A percentile compares a stretch with the other conserved stretches of the same genome.
These are phyloP conservation scores for Helicoverpa zea DNA, from an alignment of 1,140 invertebrate species.

Conservation along the genomic window DNA sequence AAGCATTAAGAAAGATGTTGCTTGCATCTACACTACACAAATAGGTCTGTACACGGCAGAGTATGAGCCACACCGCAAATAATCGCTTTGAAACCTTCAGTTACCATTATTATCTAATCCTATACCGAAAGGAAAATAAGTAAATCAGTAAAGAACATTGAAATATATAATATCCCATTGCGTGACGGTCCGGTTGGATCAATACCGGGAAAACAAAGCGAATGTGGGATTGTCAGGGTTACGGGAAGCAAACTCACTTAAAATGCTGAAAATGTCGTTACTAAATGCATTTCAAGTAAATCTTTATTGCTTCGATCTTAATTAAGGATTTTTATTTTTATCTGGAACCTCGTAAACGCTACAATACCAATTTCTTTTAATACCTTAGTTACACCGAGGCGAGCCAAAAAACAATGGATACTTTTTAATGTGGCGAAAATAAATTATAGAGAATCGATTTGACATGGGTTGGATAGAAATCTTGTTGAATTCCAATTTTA, in stretches of 20 bases:
- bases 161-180: constrained; percentile 33
- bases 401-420: no score
- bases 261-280: neutral
- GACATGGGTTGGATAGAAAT: neutral
- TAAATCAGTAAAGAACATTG: neutral
- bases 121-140: no score
- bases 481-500: neutral
- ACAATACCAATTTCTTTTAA: no score
- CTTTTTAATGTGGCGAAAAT: no score
- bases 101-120: no score
- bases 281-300: neutral
- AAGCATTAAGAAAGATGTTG: neutral
- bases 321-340: no score
- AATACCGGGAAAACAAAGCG: constrained; percentile 43
- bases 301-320: no score
- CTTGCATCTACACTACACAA: neutral
- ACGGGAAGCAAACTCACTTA: constrained; percentile 64
- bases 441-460: no score
- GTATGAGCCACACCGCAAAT: no score
- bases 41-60: neutral
- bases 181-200: constrained; percentile 67
- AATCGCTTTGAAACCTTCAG: no score
- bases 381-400: no score
- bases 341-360: no score
- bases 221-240: constrained; percentile 71